These are phyloP conservation scores for Artemia franciscana DNA, from an alignment of 1,140 invertebrate species.

Conservation along the genomic window DNA sequence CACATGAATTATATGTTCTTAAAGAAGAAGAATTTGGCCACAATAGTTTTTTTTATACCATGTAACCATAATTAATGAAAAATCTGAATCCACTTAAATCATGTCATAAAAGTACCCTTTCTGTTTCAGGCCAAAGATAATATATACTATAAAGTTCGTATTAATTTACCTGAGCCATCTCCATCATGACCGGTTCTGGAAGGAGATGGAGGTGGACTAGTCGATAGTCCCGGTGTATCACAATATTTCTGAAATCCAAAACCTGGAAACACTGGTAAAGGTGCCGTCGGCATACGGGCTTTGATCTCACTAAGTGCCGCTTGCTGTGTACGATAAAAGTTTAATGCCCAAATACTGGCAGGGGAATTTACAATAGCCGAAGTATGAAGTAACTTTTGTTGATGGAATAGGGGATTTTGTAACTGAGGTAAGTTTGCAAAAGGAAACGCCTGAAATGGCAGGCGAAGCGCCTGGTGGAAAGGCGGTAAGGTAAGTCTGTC, in stretches of 20 bases:
- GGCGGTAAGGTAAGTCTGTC: neutral
- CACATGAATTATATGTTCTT: too few relatives aligned
- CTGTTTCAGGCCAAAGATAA: too few relatives aligned
- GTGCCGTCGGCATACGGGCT: neutral
- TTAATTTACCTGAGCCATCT: neutral
- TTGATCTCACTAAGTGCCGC: neutral
- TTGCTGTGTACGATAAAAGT: neutral
- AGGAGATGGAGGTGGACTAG: neutral
- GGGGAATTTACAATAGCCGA: neutral
- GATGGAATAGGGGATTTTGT: neutral
- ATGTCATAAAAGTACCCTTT: too few relatives aligned
- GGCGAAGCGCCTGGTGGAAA: neutral
- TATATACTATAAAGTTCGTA: too few relatives aligned
- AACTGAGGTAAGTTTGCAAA: neutral
- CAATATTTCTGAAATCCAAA: neutral
- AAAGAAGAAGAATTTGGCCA: too few relatives aligned
- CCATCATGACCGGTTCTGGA: neutral
- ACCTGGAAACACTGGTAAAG: neutral
- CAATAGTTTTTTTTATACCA: too few relatives aligned
- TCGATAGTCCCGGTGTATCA: neutral
- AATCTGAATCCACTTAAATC: too few relatives aligned
- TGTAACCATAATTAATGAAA: too few relatives aligned
- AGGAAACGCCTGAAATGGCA: neutral
- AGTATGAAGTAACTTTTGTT: neutral
- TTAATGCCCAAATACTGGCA: neutral